phyloP scores from a whole-genome alignment of 2,888 invertebrate species.

The Lycaena phlaeas region DNA sequence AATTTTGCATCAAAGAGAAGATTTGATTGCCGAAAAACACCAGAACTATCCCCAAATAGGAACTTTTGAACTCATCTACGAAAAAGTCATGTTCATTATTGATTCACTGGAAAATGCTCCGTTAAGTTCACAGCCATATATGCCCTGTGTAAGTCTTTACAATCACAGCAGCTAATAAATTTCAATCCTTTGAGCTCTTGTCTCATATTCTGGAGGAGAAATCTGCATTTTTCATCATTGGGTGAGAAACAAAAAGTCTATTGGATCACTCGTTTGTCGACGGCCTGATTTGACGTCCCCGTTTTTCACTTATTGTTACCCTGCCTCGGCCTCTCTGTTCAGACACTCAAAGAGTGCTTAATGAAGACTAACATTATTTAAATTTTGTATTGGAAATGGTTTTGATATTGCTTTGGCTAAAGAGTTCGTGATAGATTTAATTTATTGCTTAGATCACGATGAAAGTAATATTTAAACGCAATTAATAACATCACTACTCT shows the following conservation, averaged over 20 bases:
- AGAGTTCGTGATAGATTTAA: too few species aligned
- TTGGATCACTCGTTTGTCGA: constrained; percentile 28
- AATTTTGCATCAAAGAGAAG: too few species aligned
- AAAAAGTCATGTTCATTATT: background rate
- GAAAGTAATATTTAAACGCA: too few species aligned
- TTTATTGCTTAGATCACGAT: too few species aligned
- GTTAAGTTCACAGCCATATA: background rate
- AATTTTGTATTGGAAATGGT: too few species aligned
- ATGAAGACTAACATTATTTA: too few species aligned
- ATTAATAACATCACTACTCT: too few species aligned
- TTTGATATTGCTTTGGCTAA: too few species aligned
- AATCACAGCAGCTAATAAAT: constrained; percentile 15
- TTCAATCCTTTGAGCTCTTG: constrained; percentile 21
- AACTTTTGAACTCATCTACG: background rate
- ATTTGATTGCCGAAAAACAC: too few species aligned
- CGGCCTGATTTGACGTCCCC: constrained; percentile 24
- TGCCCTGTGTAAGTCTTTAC: background rate
- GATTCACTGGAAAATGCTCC: constrained; percentile 2
- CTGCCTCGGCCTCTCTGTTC: constrained; percentile 16
- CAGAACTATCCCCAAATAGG: too few species aligned
- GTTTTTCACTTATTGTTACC: constrained; percentile 24
- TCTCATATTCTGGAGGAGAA: constrained; percentile 20
- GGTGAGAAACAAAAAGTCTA: constrained; percentile 25
- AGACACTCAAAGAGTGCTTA: constrained; percentile 5
- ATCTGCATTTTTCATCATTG: constrained; percentile 23